Evolutionary conservation across 2,113 vertebrate genomes (phyloP).

Genomic region (Gulo gulo): DNA sequence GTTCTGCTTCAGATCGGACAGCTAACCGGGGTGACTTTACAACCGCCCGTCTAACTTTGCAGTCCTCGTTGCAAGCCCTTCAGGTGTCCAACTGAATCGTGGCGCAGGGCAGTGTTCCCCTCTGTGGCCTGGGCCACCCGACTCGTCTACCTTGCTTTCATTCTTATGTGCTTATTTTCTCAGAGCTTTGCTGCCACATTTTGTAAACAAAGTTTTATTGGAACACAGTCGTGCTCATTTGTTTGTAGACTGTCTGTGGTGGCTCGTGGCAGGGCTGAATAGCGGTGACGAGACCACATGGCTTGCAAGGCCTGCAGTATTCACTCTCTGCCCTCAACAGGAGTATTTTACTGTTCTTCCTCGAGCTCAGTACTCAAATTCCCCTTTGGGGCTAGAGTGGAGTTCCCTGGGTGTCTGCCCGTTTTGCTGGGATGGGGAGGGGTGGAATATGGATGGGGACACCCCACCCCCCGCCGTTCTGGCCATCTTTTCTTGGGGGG

Average conservation of each 20-base stretch:
- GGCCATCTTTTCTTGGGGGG: background rate
- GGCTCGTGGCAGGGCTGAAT: background rate
- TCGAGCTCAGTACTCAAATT: background rate
- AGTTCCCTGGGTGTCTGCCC: background rate
- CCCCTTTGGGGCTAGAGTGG: background rate
- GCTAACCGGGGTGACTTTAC: background rate
- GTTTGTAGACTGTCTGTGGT: background rate
- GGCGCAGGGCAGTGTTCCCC: background rate
- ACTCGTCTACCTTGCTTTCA: background rate
- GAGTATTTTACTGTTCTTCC: background rate
- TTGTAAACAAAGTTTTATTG: constrained; percentile 26
- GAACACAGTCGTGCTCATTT: background rate
- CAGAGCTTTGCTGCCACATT: background rate
- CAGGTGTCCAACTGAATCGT: background rate
- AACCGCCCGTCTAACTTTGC: background rate
- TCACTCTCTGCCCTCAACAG: background rate
- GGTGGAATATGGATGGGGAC: background rate
- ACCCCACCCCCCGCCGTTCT: background rate
- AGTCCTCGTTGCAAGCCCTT: background rate
- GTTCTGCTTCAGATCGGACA: background rate
- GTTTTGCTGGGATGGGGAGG: background rate
- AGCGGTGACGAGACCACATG: background rate
- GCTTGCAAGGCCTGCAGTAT: background rate
- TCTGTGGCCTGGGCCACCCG: background rate
- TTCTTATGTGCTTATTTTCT: background rate